Evolutionary conservation across 2,797 vertebrate genomes (phyloP), one percentile per base, ranked within the genome.

Genomic region (Eupleurogrammus muticus): DNA sequence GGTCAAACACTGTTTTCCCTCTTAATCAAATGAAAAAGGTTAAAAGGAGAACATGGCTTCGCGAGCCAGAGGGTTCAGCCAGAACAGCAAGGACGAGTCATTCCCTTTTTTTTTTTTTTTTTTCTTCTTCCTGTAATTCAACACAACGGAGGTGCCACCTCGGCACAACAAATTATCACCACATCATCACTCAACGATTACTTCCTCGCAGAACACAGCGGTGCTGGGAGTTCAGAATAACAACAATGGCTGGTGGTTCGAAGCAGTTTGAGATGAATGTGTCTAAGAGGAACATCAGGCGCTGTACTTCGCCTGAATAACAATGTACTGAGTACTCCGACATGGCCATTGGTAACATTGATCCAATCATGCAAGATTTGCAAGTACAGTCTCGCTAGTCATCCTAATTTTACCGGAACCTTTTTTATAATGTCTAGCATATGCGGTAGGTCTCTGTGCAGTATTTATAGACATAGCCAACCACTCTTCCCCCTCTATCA

Each of bases 11-110:
- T 78, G 75, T 79, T 90, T 89, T 82, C 67, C 81, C 78, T 86
- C 54, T 84, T 90, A 82, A 89, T 90, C 83, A 86, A 84, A 87
- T 79, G 73, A 75, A 88, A 87, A 90, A 90, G 83, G 89, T 87
- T 86, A 84, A 88, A 90, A 81, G 64, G 78, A 86, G 84, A 87
- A 85, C 83, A 81, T 50, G 66, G 79, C 73, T 89, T 74, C 58
- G 73, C 50, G 68, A 81, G 87, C 79, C 80, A 79, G 64, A 76
- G 77, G 73, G 82, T 78, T 83, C 70, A 79, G 64, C 64, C 62
- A 77, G 63, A 86, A 83, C 81, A 80, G 65, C 73, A 84, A 89
- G 82, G 89, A 89, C 73, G 48, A 73, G 76, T 63, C 53, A 1
- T 58, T 8, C 9, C 19, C 35, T 57, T 32, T 60, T 66, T 55